Percentiles rank a stretch among this genome's conserved stretches.
These are phyloP conservation scores for Caenorhabditis sinica DNA, from an alignment of 2,888 invertebrate species.

Conservation along the genomic window DNA sequence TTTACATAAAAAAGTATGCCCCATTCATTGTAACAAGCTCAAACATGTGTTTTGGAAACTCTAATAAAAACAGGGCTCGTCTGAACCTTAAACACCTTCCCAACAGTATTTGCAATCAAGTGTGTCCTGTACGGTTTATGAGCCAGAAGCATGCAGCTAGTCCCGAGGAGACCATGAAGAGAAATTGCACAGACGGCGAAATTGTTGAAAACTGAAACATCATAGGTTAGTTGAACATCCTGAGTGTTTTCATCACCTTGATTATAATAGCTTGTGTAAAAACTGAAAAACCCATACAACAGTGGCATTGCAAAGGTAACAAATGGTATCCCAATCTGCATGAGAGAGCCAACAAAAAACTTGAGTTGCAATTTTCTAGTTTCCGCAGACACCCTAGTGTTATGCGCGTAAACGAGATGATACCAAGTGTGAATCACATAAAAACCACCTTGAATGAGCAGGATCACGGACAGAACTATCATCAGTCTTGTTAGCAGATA, in stretches of 20 bases:
- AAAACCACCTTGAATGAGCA: slow-evolving; percentile 13
- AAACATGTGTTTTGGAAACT: too few relatives aligned
- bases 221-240: too few relatives aligned
- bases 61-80: too few relatives aligned
- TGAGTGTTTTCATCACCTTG: slow-evolving; percentile 7
- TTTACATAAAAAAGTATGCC: too few relatives aligned
- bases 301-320: background rate
- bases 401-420: slow-evolving; percentile 24
- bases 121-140: slow-evolving; percentile 29
- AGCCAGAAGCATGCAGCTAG: slow-evolving; percentile 19
- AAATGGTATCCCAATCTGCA: slow-evolving; percentile 12
- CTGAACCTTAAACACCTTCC: too few relatives aligned
- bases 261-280: slow-evolving; percentile 30
- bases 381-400: slow-evolving; percentile 1
- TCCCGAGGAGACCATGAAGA: background rate
- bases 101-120: background rate
- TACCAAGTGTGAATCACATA: slow-evolving; percentile 25
- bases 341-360: slow-evolving; percentile 11
- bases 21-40: too few relatives aligned
- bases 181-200: background rate
- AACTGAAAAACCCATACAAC: slow-evolving; percentile 35
- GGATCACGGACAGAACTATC: background rate
- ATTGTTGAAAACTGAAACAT: slow-evolving; percentile 44
- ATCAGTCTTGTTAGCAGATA: background rate
- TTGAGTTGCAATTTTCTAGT: slow-evolving; percentile 28